Base-by-base conservation (phyloP, 2,888 invertebrate genomes). In the Apamea crenata region DNA sequence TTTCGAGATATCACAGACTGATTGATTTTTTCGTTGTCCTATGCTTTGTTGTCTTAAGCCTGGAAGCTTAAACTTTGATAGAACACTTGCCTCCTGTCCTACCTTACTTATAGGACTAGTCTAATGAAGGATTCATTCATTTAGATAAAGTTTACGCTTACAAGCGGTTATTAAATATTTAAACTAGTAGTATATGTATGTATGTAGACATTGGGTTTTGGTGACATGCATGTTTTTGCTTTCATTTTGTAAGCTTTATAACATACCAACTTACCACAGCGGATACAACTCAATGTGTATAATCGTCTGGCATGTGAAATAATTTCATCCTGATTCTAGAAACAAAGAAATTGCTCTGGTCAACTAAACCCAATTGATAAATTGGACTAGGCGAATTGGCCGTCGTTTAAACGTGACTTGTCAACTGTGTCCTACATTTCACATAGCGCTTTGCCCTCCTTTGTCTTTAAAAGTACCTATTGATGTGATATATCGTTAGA, bases 351-450 rank as follows among this genome's bases (percentile, higher is more conserved):
- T 83, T 86, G 78, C 69, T 80, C 81, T 73, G 53, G 76, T 83
- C 79, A 72, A 86, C 78, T 87, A 73, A 87, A 70, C 81, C 72
- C 84, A 89, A 88, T 89, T 88, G 86, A 81, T 71, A 88, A 89
- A 88, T 86, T 86, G 82, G 80, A 79, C 82, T 80, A 84, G 82
- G 74, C 50, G 78, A 89, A 88, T 79, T 87, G 82, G 12, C 50
- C 75, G 81, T 78, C 79, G 70, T 89, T 81, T 81, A 83, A 77
- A 84, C 68, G 75, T 76, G 84, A 77, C 80, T 82, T 67, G 70
- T 77, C 78, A 70, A 76, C 78, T 73, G 71, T 79, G 86, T 77
- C 80, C 88, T 50, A 89, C 81, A 82, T 83, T 86, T 40, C 77
- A 79, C 67, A 80, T 75, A 72, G 59, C 67, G 77, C 78, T 82